Conservation (phyloP, 2,113 vertebrate genomes). For the Oreocharis arfaki region DNA sequence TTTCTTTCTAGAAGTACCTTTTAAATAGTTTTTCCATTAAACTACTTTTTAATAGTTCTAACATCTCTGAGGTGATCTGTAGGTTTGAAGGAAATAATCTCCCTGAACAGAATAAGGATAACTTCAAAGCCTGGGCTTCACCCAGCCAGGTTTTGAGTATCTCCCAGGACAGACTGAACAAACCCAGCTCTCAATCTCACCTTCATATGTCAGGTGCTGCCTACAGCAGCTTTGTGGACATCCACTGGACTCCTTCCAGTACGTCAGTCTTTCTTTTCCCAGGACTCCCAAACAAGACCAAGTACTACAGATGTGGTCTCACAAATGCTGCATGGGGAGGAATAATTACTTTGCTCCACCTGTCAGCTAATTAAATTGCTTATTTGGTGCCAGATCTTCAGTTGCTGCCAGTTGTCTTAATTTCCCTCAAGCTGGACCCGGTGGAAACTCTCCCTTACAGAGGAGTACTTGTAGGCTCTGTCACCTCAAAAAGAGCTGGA, state of each 20-base stretch:
- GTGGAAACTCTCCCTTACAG: not conserved
- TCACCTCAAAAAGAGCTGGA: not conserved
- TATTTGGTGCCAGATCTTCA: conserved; percentile 8
- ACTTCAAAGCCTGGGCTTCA: rapidly evolving
- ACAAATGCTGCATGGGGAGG: not conserved
- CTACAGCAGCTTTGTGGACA: not conserved
- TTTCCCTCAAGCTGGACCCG: not conserved
- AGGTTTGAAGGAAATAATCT: not conserved
- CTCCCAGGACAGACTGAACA: not conserved
- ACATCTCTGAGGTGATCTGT: not conserved
- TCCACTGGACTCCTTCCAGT: not conserved
- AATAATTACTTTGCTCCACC: conserved; percentile 15
- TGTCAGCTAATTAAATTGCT: not conserved
- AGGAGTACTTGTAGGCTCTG: not conserved
- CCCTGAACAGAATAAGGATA: not conserved
- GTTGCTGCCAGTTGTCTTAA: not conserved
- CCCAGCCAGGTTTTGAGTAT: not conserved
- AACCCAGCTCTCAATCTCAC: not conserved
- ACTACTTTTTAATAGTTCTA: not conserved
- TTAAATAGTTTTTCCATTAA: not conserved
- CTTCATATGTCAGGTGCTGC: not conserved
- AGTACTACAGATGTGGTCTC: not conserved
- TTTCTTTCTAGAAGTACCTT: not conserved
- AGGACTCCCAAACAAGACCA: not conserved
- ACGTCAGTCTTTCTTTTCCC: not conserved